phyloP scores from a whole-genome alignment of 1,140 invertebrate genomes.

The Marisa cornuarietis region DNA sequence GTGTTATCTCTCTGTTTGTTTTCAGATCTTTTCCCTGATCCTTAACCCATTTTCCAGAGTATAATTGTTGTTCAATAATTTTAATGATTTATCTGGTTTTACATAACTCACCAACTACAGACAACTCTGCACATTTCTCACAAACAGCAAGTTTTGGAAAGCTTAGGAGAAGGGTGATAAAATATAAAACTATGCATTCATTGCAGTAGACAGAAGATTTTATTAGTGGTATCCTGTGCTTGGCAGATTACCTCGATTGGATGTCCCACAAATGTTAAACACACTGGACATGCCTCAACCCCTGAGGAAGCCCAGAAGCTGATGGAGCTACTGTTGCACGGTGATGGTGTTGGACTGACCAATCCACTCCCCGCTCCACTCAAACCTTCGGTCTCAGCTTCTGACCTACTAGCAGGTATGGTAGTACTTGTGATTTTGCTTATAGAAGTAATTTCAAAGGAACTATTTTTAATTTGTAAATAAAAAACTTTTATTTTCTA shows the following conservation, averaged over 20 bases:
- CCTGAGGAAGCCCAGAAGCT: constrained; percentile 54
- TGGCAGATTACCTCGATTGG: constrained; percentile 48
- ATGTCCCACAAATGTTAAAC: constrained; percentile 58
- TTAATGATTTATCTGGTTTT: no score
- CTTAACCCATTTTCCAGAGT: background rate
- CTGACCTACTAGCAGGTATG: constrained; percentile 30
- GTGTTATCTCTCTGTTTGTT: background rate
- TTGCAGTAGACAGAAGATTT: background rate
- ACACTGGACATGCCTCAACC: constrained; percentile 51
- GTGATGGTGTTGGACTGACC: background rate
- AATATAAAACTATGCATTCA: background rate
- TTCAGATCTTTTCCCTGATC: background rate
- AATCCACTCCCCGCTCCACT: constrained; percentile 36
- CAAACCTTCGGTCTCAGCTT: constrained; percentile 30
- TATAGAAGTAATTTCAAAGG: background rate
- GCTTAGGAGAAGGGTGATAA: background rate
- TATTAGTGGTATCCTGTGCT: background rate
- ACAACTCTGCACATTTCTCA: background rate
- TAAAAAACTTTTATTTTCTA: background rate
- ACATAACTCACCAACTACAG: no score
- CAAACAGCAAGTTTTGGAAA: background rate
- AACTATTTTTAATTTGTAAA: background rate
- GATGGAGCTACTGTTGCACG: constrained; percentile 52
- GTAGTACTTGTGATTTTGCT: background rate
- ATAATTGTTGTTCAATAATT: background rate